Percentiles rank a stretch among this genome's conserved stretches.
Conservation (phyloP, 2,797 vertebrate species). For the Harpagifer antarcticus region DNA sequence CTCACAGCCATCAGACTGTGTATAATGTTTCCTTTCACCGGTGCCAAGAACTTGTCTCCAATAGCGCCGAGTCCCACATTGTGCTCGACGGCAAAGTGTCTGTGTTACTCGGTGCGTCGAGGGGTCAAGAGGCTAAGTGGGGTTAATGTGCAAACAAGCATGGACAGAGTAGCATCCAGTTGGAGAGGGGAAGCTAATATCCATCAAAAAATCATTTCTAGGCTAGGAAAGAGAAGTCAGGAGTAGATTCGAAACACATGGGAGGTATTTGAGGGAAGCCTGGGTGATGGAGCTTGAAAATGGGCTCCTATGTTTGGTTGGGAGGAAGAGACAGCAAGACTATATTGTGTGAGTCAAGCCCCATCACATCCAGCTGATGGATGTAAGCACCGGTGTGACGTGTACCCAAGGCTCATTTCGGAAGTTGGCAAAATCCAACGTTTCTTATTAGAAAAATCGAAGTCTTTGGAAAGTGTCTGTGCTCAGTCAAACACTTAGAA, state of each 20-base stretch:
- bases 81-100: slow-evolving; percentile 28
- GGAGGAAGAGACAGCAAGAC: slow-evolving; percentile 14
- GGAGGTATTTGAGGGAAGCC: slow-evolving; percentile 15
- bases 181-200: slow-evolving; percentile 5
- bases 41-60: slow-evolving; percentile 57
- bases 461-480: not conserved
- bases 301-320: not conserved
- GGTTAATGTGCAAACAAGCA: slow-evolving; percentile 54
- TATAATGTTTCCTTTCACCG: slow-evolving; percentile 65
- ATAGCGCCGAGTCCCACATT: slow-evolving; percentile 30
- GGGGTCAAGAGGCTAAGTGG: slow-evolving; percentile 51
- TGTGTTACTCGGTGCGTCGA: slow-evolving; percentile 23
- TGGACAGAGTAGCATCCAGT: slow-evolving; percentile 7
- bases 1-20: slow-evolving; percentile 58
- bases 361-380: slow-evolving; percentile 64
- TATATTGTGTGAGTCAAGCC: slow-evolving; percentile 3
- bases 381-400: slow-evolving; percentile 7
- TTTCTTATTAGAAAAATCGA: not conserved
- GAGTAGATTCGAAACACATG: slow-evolving; percentile 26
- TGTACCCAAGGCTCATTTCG: not conserved
- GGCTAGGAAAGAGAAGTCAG: not conserved
- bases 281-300: slow-evolving; percentile 15
- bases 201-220: slow-evolving; percentile 22
- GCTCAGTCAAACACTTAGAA: not conserved
- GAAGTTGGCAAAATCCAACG: not conserved